phyloP scores from a whole-genome alignment of 2,797 vertebrate genomes.

The Lacerta viridis region DNA sequence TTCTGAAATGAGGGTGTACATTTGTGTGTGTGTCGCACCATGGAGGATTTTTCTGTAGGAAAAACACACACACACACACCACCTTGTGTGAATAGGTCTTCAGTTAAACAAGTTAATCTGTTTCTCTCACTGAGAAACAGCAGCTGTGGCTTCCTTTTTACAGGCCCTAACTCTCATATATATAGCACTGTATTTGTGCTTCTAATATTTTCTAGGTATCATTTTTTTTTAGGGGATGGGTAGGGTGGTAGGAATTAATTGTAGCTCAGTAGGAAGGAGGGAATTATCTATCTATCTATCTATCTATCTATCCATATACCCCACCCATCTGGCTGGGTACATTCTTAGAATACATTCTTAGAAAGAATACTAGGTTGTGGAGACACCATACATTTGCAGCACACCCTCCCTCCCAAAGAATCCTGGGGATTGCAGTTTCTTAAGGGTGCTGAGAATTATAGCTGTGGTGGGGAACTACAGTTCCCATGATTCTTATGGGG shows the following conservation, averaged over 20 bases:
- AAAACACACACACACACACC: neutral
- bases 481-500: too few species aligned
- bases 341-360: too few species aligned
- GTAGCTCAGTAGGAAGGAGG: neutral
- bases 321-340: too few species aligned
- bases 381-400: too few species aligned
- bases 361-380: too few species aligned
- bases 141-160: constrained; percentile 1
- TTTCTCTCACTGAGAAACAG: neutral
- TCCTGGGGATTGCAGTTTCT: constrained; percentile 68
- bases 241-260: neutral
- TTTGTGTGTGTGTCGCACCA: neutral
- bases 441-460: too few species aligned
- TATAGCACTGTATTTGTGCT: neutral
- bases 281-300: neutral
- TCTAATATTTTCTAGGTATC: neutral
- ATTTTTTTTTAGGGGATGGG: neutral
- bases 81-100: neutral
- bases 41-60: too few species aligned
- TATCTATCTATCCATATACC: too few species aligned
- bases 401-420: constrained; percentile 51
- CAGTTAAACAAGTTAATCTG: constrained; percentile 13
- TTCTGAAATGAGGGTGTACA: neutral
- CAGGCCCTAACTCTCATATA: neutral
- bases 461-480: too few species aligned